Evolutionary conservation across 2,888 invertebrate species (phyloP).

Genomic region (Hoplodrina ambigua): DNA sequence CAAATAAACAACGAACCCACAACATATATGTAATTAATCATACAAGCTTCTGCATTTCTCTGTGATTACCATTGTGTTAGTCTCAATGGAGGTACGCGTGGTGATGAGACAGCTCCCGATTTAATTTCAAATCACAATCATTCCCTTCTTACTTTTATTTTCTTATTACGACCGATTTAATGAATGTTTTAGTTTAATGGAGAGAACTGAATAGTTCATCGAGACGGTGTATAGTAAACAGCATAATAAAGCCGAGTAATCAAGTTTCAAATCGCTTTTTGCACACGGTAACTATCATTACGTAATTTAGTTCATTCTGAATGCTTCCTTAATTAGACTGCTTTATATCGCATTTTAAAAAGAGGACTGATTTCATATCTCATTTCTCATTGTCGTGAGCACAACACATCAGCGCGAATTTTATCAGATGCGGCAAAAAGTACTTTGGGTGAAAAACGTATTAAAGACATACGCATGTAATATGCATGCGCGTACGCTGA

Average conservation of each 20-base stretch:
- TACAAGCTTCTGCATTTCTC: slow-evolving; percentile 77
- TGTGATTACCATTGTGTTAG: slow-evolving; percentile 81
- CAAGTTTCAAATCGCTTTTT: slow-evolving; percentile 64
- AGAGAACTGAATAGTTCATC: slow-evolving; percentile 68
- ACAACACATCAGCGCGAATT: slow-evolving; percentile 78
- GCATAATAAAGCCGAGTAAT: slow-evolving; percentile 61
- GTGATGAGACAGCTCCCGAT: slow-evolving; percentile 78
- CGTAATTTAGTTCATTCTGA: slow-evolving; percentile 61
- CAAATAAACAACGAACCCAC: slow-evolving; percentile 47
- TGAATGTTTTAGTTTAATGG: slow-evolving; percentile 77
- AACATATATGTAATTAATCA: slow-evolving; percentile 79
- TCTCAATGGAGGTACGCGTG: slow-evolving; percentile 71
- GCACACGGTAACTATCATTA: slow-evolving; percentile 62
- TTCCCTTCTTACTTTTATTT: slow-evolving; percentile 74
- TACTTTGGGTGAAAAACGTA: slow-evolving; percentile 64
- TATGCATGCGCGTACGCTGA: slow-evolving; percentile 64
- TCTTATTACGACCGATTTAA: slow-evolving; percentile 76
- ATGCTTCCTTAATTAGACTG: slow-evolving; percentile 63
- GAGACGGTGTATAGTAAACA: slow-evolving; percentile 61
- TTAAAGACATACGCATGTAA: slow-evolving; percentile 61
- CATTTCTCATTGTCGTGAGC: slow-evolving; percentile 74
- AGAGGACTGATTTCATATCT: slow-evolving; percentile 61
- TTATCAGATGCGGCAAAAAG: slow-evolving; percentile 80
- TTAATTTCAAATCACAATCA: slow-evolving; percentile 80
- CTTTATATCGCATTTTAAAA: slow-evolving; percentile 62